Base-by-base conservation (phyloP, 2,888 invertebrate species). In the Chrysolina haemoptera region DNA sequence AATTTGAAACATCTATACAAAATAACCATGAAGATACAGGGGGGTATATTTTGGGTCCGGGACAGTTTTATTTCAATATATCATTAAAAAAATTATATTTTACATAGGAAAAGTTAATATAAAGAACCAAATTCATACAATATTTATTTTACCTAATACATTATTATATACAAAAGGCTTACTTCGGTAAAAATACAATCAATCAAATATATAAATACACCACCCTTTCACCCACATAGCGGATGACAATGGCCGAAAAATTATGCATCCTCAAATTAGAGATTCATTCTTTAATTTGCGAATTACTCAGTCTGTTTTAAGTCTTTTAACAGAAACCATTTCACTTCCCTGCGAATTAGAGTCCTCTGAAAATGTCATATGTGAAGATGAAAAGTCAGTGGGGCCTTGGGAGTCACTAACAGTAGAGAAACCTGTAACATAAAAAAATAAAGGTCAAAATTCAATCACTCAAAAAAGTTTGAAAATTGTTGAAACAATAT, bases 341-440 rank as follows among this genome's bases (percentile, higher is more conserved):
- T 95, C 95, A 85, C 95, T 95, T 83, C 95, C 94, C 87, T 96
- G 95, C 0, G 96, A 96, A 89, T 96, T 96, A 12, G 96, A 96
- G 86, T 96, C 96, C 88, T 96, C 96, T 0, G 96, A 96, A 87
- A 96, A 96, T 79, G 95, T 94, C 90, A 95, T 92, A 84, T 95
- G 94, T 20, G 93, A 91, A 27, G 84, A 85, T n/a, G 95, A 95
- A 73, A 95, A 94, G 84, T 96, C 96, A 40, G 95, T 95, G 1
- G 95, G 93, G 16, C 96, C 96, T 88, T 96, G 96, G 0, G 96
- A 96, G 88, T 96, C 96, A 86, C 96, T 96, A 9, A 96, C 95
- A 80, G 95, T 95, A 18, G 96, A 96, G 87, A 96, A 96, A 90
- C 95, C 96, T 96, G 87, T 73, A 71, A 65, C 62, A 65, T 59